Evolutionary conservation across 2,888 invertebrate genomes (phyloP).

Genomic region (Lasius platythorax): DNA sequence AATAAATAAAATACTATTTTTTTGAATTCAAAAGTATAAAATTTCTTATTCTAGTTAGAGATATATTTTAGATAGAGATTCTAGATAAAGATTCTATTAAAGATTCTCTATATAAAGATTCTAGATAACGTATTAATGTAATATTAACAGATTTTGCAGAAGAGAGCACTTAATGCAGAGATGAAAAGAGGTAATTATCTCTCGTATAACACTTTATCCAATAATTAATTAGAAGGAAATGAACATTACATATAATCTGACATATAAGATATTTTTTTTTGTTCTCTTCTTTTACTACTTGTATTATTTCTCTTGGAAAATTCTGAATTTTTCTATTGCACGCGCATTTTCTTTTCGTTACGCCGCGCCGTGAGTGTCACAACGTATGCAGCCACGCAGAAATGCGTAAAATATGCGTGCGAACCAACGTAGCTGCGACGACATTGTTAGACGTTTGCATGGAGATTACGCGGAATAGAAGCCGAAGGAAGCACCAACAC

Average conservation of each 20-base stretch:
- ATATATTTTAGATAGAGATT: neutral
- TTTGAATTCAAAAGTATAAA: neutral
- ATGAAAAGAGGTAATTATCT: neutral
- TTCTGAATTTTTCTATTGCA: neutral
- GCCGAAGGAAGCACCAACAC: slow-evolving; percentile 7
- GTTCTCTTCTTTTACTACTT: neutral
- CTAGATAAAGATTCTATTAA: neutral
- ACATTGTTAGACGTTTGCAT: slow-evolving; percentile 54
- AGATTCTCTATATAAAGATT: neutral
- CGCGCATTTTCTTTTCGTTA: neutral
- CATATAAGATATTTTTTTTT: neutral
- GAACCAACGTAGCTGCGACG: slow-evolving; percentile 12
- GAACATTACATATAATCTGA: neutral
- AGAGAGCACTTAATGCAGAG: neutral
- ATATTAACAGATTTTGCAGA: neutral
- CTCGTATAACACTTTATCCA: neutral
- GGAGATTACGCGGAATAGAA: slow-evolving; percentile 39
- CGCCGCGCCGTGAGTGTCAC: neutral
- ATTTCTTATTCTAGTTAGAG: neutral
- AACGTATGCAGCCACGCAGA: neutral
- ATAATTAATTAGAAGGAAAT: neutral
- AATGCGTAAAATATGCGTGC: slow-evolving; percentile 16
- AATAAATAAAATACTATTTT: neutral
- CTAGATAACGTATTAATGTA: neutral
- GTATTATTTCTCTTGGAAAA: neutral